Evolutionary conservation across 2,888 invertebrate genomes (phyloP), one percentile per base, ranked within the genome.

Genomic region (Ectemnius continuus): DNA sequence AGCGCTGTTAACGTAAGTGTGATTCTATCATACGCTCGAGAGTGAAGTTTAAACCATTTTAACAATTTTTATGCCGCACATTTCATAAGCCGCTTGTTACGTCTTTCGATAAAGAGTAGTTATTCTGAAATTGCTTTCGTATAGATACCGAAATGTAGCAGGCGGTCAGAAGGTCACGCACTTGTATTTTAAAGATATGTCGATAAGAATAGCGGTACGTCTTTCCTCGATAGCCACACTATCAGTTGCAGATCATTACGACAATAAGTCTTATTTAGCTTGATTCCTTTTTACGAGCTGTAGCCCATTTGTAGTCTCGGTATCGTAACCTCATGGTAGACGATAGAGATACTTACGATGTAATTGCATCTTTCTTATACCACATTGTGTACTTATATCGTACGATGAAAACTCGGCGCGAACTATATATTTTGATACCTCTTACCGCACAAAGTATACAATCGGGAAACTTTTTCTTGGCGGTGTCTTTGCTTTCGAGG

Each of bases 91-190:
- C 71, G 78, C 70, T 47, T 80, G 80, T 80, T 77, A 77, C 61
- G 18, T 64, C 46, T 57, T 67, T 64, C 66, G n/a, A 68, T 67
- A 60, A 75, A 65, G 26, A 63, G 48, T 70, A 72, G 48, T 72
- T 73, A 83, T 78, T 79, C 78, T 57, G 73, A 73, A 77, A 73
- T 77, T 79, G 64, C 76, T 81, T 73, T 81, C 80, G 66, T 78
- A 84, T 83, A 83, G 83, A 84, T 86, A 84, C 76, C 61, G 84
- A 85, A 86, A 84, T 83, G 78, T 86, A 86, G 80, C 74, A 77
- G 65, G 80, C 85, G 76, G 79, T 85, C 76, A 52, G 61, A 62
- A 67, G 72, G 71, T 79, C 75, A 60, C 61, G 69, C 52, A 52
- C 52, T 16, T 52, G 52, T 52, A 52, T 52, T 52, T 52, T 16